Evolutionary conservation across 2,797 vertebrate genomes (phyloP), one percentile per base, ranked within the genome.

Genomic region (Acipenser oxyrinchus): DNA sequence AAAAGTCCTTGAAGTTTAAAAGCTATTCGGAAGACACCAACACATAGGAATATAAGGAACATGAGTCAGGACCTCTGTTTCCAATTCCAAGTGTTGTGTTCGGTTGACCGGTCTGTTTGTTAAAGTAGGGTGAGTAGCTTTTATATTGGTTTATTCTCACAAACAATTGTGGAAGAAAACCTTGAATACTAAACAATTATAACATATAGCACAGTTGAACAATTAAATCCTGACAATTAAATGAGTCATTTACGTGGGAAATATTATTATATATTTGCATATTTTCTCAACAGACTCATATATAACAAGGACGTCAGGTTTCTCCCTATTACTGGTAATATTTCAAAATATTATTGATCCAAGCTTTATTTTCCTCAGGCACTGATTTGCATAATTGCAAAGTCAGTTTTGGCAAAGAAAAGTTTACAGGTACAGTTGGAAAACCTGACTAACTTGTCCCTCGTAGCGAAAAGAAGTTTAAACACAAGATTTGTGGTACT

Each of bases 391-490:
- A 80, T 81, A 77, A 66, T 73, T 84, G 82, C 76, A 77, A 79
- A 75, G 71, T 63, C 74, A 67, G 72, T 76, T 68, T 59, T 79
- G 77, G 77, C 77, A 75, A 60, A 3, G 15, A 61, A 62, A 69
- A 67, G 81, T 86, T 88, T 82, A 80, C 81, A 73, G 74, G 82
- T 76, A 72, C 71, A 86, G 83, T 79, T 69, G 60, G 79, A 73
- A 84, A 89, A 89, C 87, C 87, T 86, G 87, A 89, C 61, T 68
- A 84, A 83, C 87, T 73, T 77, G 85, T 70, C n/a, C 68, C 82
- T 81, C 63, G 70, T 13, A 63, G 79, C 78, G 65, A 64, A 64
- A 62, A 70, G 70, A 71, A 75, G 75, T 78, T 76, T 74, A 76
- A 60, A 65, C 62, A 57, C 18, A 69, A 7, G 49, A 13, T 13